Base-by-base conservation (phyloP, 2,113 vertebrate genomes). In the Cettia cetti region DNA sequence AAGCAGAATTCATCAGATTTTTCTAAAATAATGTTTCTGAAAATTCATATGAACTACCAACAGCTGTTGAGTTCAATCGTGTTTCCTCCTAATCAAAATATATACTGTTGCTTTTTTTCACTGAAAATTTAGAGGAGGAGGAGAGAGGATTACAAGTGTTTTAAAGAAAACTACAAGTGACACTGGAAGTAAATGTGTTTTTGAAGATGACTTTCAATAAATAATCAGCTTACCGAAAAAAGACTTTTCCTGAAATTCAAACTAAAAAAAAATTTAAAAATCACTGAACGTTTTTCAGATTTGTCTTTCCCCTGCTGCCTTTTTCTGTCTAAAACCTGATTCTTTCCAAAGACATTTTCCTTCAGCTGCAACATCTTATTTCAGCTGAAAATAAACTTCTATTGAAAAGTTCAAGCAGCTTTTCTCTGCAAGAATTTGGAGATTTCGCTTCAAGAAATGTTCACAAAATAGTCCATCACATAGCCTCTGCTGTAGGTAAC, bases 1-100 rank as follows among this genome's bases (percentile, higher is more conserved):
- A 95, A 92, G 93, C 82, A 84, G 76, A 92, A 94, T 78, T 94
- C 52, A 94, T 90, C 76, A 45, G 60, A 84, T 90, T 85, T 74
- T 69, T 88, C 72, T 68, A 79, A 95, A 95, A 92, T 81, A 78
- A 77, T 75, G 28, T 86, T 94, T 92, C 80, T 84, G 44, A 94
- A 93, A 92, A 81, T 86, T 90, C 76, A 53, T 50, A 39, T 84
- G 80, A 96, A 89, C 77, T 89, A 82, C 60, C 69, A 92, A 64
- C 85, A 96, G 92, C 92, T 96, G 92, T 37, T 84, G 88, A 78
- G 88, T 90, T 95, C 86, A 75, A 39, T 60, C 4, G 0, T 60
- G 39, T 93, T 95, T 92, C 39, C 33, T 92, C 49, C 69, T 86
- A 75, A 91, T 79, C 81, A 84, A 84, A 93, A 95, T 70, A 53